Base-by-base conservation (phyloP, 2,888 invertebrate genomes). In the Polymixis flavicincta region DNA sequence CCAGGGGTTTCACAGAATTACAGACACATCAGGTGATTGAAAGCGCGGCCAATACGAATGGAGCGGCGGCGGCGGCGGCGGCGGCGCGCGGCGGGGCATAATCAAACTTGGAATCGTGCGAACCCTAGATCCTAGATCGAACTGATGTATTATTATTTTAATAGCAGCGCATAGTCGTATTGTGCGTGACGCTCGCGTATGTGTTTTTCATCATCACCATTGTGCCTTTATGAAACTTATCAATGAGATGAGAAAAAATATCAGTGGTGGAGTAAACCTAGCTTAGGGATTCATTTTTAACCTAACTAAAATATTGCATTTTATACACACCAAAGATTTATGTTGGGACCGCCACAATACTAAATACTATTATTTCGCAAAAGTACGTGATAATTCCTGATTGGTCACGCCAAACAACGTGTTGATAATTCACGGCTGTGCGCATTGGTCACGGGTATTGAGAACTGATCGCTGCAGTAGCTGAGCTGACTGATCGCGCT, bases 391-490 rank as follows among this genome's bases (percentile, higher is more conserved):
- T 50, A 2, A 69, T 28, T 55, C 7, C 0, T 48, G 28, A 65
- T 61, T 57, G 28, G 54, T 63, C 74, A 59, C 42, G 61, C 14
- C 42, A 63, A 37, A 73, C 42, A 50, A 67, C 54, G 65, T 61
- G 67, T 55, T n/a, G 57, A 67, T 54, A 57, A 59, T 61, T 57
- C 57, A 66, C 25, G 63, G 60, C 57, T 66, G 32, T 13, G 59
- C 5, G 8, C 28, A 67, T 74, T 70, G 42, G 82, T 71, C 67
- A 80, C 45, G 70, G 57, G 52, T 68, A 70, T 74, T 55, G 74
- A 80, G 48, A 28, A 28, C 60, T 72, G 68, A 11, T 50, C 67
- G 59, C 57, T 66, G 66, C 70, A 80, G 32, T 55, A 22, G 57
- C 42, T 54, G 32, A n/a, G 57, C 42, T 54, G 32, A n/a, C 22